Evolutionary conservation across 2,888 invertebrate species (phyloP).

Genomic region (Philereme vetulata): DNA sequence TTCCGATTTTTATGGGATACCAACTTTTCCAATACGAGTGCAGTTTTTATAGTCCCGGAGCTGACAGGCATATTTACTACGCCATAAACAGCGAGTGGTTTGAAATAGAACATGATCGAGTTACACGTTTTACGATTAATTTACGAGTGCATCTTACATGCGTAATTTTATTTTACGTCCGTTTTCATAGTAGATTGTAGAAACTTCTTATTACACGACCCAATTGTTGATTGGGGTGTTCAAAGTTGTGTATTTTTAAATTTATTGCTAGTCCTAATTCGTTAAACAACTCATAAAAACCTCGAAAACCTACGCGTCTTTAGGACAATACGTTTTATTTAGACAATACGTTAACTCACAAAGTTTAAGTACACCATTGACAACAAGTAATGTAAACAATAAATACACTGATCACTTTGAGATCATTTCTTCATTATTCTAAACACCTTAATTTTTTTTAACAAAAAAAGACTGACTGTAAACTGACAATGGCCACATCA

Average conservation of each 20-base stretch:
- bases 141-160: slow-evolving; percentile 13
- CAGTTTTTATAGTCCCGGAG: slow-evolving; percentile 18
- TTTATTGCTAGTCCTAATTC: background rate
- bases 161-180: slow-evolving; percentile 4
- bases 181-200: too few relatives aligned
- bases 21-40: slow-evolving; percentile 3
- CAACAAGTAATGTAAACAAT: slow-evolving; percentile 73
- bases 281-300: slow-evolving; percentile 19
- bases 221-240: background rate
- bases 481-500: slow-evolving; percentile 75
- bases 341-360: slow-evolving; percentile 39
- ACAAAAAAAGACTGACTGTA: slow-evolving; percentile 60
- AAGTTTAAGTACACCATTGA: slow-evolving; percentile 78
- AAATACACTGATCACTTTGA: slow-evolving; percentile 83
- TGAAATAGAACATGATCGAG: slow-evolving; percentile 19
- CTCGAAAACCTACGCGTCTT: slow-evolving; percentile 37
- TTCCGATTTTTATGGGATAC: slow-evolving; percentile 38
- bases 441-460: slow-evolving; percentile 70
- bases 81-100: slow-evolving; percentile 18
- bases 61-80: slow-evolving; percentile 17
- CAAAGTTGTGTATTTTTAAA: background rate
- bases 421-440: slow-evolving; percentile 75
- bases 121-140: slow-evolving; percentile 14
- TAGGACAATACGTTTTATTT: slow-evolving; percentile 36
- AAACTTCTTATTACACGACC: background rate